A percentile compares a stretch with the other conserved stretches of the same genome.
phyloP scores from a whole-genome alignment of 2,888 invertebrate species.

The Leptura quadrifasciata region DNA sequence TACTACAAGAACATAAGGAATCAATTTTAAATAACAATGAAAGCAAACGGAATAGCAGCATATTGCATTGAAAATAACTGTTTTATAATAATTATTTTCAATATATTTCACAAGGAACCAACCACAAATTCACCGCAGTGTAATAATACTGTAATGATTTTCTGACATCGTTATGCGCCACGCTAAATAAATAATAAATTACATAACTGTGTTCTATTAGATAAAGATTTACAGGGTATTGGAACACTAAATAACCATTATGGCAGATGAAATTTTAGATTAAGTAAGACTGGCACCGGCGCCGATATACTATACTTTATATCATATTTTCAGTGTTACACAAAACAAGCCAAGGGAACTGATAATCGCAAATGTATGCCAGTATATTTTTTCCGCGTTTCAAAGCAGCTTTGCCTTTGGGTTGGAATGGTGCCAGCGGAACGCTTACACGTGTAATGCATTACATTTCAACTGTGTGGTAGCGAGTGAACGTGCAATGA shows the following conservation, averaged over 20 bases:
- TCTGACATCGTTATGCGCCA: background rate
- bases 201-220: background rate
- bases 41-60: too few relatives aligned
- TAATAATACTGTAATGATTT: background rate
- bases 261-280: background rate
- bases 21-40: too few relatives aligned
- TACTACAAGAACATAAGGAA: too few relatives aligned
- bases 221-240: background rate
- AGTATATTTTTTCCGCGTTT: background rate
- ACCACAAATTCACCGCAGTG: too few relatives aligned
- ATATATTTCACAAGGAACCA: too few relatives aligned
- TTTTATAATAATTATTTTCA: too few relatives aligned
- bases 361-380: slow-evolving; percentile 12
- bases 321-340: background rate
- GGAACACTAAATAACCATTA: background rate
- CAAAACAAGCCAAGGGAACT: background rate
- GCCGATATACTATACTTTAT: background rate
- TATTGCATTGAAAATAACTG: too few relatives aligned
- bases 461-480: slow-evolving; percentile 18
- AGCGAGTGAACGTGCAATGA: background rate
- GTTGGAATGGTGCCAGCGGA: slow-evolving; percentile 34
- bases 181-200: background rate
- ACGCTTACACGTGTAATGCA: slow-evolving; percentile 34
- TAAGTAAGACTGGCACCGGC: background rate
- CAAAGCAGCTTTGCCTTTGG: background rate